Percentiles rank a stretch among this genome's conserved stretches.
These are phyloP conservation scores for Bathynomus jamesi DNA, from an alignment of 1,140 invertebrate species.

Conservation along the genomic window DNA sequence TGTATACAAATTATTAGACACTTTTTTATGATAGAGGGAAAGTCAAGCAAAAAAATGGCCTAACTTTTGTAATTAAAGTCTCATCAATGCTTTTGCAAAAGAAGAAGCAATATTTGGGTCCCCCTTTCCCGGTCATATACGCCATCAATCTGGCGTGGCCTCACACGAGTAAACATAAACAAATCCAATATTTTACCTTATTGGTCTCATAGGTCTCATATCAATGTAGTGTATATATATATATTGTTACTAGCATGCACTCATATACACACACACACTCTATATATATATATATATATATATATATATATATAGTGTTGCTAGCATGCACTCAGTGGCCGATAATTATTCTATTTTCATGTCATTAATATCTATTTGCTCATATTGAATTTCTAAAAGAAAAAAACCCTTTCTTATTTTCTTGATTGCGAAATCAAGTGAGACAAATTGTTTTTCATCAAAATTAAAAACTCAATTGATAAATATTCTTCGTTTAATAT, in stretches of 20 bases:
- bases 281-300: not conserved
- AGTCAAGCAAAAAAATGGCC: not conserved
- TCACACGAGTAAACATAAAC: not conserved
- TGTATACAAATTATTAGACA: too few species aligned
- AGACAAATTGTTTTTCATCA: too few species aligned
- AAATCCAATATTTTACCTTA: not conserved
- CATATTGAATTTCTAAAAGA: too few species aligned
- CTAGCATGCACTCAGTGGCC: too few species aligned
- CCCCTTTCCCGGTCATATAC: not conserved
- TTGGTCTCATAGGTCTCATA: not conserved
- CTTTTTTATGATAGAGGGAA: not conserved
- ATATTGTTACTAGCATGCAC: not conserved
- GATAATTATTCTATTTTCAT: too few species aligned
- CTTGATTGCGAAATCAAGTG: too few species aligned
- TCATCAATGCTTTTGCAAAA: not conserved
- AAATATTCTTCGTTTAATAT: too few species aligned
- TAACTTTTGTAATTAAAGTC: not conserved
- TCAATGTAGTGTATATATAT: not conserved
- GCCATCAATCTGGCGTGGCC: too few species aligned
- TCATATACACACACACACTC: not conserved
- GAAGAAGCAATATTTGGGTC: not conserved
- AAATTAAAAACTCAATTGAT: too few species aligned
- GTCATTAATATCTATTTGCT: too few species aligned
- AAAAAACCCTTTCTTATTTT: too few species aligned
- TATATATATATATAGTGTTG: slow-evolving; percentile 1